A percentile compares a stretch with the other conserved stretches of the same genome.
Conservation (phyloP, 92 coral and sea anemone species). For the Parazoanthus swiftii region DNA sequence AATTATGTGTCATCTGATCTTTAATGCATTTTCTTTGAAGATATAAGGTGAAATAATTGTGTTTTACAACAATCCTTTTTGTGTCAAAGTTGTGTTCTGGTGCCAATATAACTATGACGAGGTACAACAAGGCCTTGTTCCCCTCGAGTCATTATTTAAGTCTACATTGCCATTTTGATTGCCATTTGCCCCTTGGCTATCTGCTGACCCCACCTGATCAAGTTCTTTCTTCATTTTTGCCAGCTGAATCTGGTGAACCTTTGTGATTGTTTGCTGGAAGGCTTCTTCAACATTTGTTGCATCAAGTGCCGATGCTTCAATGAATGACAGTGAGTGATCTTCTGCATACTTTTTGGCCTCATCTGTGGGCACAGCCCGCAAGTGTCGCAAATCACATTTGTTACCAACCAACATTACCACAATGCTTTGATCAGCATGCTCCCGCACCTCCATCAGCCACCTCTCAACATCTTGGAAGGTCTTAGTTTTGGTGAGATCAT, state of each 20-base stretch:
- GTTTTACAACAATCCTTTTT: neutral
- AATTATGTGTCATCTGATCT: too few relatives aligned
- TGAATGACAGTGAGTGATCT: slow-evolving; percentile 77
- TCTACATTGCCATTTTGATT: slow-evolving; percentile 62
- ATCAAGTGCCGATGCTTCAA: slow-evolving; percentile 97
- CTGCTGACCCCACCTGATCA: slow-evolving; percentile 66
- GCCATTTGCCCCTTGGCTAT: slow-evolving; percentile 39
- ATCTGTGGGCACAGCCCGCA: slow-evolving; percentile 84
- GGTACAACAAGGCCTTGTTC: slow-evolving; percentile 42
- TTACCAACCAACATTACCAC: slow-evolving; percentile 99
- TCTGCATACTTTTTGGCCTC: slow-evolving; percentile 89
- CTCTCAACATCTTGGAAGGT: slow-evolving; percentile 93
- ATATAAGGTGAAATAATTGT: neutral
- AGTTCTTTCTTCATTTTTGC: slow-evolving; percentile 96
- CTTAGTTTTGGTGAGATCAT: slow-evolving; percentile 92
- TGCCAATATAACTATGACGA: neutral
- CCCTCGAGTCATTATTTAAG: slow-evolving; percentile 50
- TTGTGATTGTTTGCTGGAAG: slow-evolving; percentile 90
- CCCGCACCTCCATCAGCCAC: slow-evolving; percentile 93
- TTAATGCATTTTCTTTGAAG: neutral
- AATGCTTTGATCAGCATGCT: slow-evolving; percentile 92
- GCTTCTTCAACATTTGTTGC: slow-evolving; percentile 97
- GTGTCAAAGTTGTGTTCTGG: neutral
- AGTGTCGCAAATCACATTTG: slow-evolving; percentile 95
- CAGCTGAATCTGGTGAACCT: slow-evolving; percentile 90